phyloP scores from a whole-genome alignment of 2,113 vertebrate genomes.

The Girardinichthys multiradiatus region DNA sequence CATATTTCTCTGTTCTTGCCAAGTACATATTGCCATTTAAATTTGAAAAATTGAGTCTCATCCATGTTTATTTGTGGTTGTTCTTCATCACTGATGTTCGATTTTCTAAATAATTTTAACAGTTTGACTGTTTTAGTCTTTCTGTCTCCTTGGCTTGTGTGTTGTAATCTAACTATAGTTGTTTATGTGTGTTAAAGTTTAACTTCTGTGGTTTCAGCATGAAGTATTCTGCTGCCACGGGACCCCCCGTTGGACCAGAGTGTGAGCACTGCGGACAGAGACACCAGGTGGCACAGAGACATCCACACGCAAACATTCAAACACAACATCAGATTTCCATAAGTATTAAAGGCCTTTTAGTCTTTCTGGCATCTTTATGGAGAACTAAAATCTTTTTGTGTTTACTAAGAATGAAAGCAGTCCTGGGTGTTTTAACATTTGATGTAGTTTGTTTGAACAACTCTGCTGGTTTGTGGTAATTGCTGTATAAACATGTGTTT shows the following conservation, averaged over 20 bases:
- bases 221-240: conserved; percentile 87
- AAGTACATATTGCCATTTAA: background rate
- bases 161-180: background rate
- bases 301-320: background rate
- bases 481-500: background rate
- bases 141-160: background rate
- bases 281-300: conserved; percentile 81
- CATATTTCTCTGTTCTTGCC: background rate
- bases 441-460: too few relatives aligned
- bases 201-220: conserved; percentile 76
- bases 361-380: background rate
- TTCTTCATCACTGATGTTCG: too few relatives aligned
- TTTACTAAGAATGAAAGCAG: background rate
- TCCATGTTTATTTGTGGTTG: too few relatives aligned
- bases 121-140: background rate
- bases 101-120: background rate
- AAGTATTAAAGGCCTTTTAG: background rate
- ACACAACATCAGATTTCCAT: too few relatives aligned
- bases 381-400: background rate
- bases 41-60: background rate
- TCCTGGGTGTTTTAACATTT: background rate
- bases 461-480: background rate
- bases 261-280: conserved; percentile 90
- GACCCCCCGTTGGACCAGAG: conserved; percentile 82
- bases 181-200: background rate